Evolutionary conservation across 2,797 vertebrate genomes (phyloP), one percentile per base, ranked within the genome.

Genomic region (Thunnus albacares): DNA sequence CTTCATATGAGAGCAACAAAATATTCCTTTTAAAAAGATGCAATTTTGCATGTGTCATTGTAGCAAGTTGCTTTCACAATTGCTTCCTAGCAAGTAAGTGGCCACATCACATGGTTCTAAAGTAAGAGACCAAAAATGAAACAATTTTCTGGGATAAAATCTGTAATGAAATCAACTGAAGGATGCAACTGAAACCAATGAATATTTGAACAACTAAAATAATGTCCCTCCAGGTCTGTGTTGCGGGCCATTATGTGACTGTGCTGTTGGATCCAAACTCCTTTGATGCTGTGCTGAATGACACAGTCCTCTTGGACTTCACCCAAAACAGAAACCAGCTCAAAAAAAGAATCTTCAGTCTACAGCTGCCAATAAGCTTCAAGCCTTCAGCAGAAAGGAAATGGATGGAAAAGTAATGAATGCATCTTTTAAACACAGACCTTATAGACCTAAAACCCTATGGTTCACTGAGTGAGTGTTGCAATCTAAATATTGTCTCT

Each of bases 261-360:
- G 93, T 98, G 49, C 89, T 98, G 71, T 79, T 98, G 92, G 97
- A 98, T 71, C 96, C 97, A 0, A 92, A 95, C 81, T 96, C 95
- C 47, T 97, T 97, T 0, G 95, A 97, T 12, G 14, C 62, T 0
- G 94, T 98, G 63, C 90, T 97, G n/a, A 89, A 93, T 74, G 97
- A 97, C 81, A 90, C 93, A 0, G 60, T 67, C 14, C 80, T 55
- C 11, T 81, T 98, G 71, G 95, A 97, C 84, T 95, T 96, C 71
- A 92, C 84, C 12, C 77, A 55, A 24, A 95, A 89, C 17, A 95
- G 93, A 24, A 55, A 82, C 35, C 71, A 91, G 81, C 88, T 97
- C 56, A 91, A 96, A 87, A 81, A 97, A 53, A 92, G 73, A 72
- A 93, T 97, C 74, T 98, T 98, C 61, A 86, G 91, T 14, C 90